These are phyloP conservation scores for Sinocyclocheilus anophthalmus DNA, from an alignment of 2,113 vertebrate species.

Conservation along the genomic window DNA sequence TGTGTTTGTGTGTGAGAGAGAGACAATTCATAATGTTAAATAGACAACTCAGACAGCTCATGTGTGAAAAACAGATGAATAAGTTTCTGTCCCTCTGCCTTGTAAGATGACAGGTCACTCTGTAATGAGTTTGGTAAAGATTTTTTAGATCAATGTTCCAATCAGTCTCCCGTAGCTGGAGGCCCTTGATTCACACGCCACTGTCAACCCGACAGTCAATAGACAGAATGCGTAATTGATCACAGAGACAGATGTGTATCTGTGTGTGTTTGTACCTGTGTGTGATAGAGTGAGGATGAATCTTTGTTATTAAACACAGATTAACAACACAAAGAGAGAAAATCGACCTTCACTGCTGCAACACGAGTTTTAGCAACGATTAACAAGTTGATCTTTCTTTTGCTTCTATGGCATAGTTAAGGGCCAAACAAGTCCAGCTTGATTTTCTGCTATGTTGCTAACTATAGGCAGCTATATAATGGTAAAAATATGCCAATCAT, in stretches of 20 bases:
- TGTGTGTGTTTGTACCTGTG: slow-evolving; percentile 33
- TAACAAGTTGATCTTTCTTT: neutral
- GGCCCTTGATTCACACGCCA: slow-evolving; percentile 71
- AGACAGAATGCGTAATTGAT: slow-evolving; percentile 73
- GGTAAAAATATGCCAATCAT: neutral
- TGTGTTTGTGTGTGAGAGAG: neutral
- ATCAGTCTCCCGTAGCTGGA: slow-evolving; percentile 66
- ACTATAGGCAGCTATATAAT: neutral
- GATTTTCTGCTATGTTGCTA: neutral
- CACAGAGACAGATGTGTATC: slow-evolving; percentile 49
- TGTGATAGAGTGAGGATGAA: slow-evolving; percentile 8
- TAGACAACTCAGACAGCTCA: slow-evolving; percentile 8
- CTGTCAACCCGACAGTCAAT: slow-evolving; percentile 61
- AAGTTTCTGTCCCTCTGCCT: slow-evolving; percentile 5
- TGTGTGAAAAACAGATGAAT: slow-evolving; percentile 59
- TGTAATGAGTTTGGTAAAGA: slow-evolving; percentile 79
- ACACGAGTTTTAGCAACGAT: neutral
- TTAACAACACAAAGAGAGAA: slow-evolving; percentile 47
- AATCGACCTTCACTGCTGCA: slow-evolving; percentile 1
- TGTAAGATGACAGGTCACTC: slow-evolving; percentile 68
- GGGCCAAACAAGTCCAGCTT: neutral
- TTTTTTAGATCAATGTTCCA: slow-evolving; percentile 75
- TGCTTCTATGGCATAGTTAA: neutral
- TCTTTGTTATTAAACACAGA: slow-evolving; percentile 42
- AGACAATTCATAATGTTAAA: slow-evolving; percentile 4